Evolutionary conservation across 1,140 invertebrate species (phyloP), one percentile per base, ranked within the genome.

Genomic region (Periplaneta americana): DNA sequence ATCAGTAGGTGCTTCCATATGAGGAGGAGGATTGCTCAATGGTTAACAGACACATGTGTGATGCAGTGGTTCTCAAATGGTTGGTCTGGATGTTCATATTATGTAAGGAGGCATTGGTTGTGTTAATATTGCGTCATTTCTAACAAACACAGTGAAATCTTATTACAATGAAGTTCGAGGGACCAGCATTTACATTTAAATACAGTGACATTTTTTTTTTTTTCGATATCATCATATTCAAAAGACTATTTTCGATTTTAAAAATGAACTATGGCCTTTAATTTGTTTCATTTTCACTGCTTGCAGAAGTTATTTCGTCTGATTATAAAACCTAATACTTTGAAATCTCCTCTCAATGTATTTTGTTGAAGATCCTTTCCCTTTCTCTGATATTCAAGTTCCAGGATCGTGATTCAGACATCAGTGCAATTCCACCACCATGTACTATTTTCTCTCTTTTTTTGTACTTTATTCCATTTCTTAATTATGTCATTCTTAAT

Each of bases 1-100:
- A 80, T 80, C 79, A 32, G 79, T 74, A 80, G 79, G 79, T 80
- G 79, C 79, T 80, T 80, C 79, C 79, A 80, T 80, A 35, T 74
- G 48, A n/a, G 34, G 32, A 80, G 28, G 39, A 80, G 37, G 36
- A 80, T 80, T 80, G 79, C 79, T 80, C 79, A 80, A 80, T 33
- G 79, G 79, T n/a, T 80, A 80, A 22, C 31, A 13, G 35, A 34
- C n/a, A 66, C 22, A 48, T 18, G 39, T 48, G 15, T 48, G 39
- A n/a, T 28, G 48, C n/a, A 66, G 48, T 13, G 22, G 48, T 66
- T 66, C 48, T 66, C 48, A 66, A 66, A 66, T 66, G 48, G 28
- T n/a, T 22, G 48, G 48, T n/a, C 48, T 66, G 48, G 48, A 66
- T 9, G 22, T 66, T 66, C n/a, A 28, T n/a, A 66, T 11, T n/a